A percentile compares a stretch with the other conserved stretches of the same genome.
phyloP scores from a whole-genome alignment of 2,888 invertebrate genomes.

The Andrena hattorfiana region DNA sequence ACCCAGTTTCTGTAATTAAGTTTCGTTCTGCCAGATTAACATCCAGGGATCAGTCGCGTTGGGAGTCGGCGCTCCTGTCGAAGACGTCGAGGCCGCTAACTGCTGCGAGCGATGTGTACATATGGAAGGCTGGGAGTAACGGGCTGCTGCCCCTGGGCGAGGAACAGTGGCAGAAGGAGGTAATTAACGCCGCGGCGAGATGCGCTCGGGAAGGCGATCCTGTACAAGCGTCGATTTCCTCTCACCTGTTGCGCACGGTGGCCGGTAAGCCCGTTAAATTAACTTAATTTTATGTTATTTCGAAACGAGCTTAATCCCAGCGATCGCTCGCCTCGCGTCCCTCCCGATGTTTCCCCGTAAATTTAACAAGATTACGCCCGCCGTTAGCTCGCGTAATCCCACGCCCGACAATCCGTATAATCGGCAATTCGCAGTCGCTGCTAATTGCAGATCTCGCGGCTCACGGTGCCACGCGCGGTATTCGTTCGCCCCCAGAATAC shows the following conservation, averaged over 20 bases:
- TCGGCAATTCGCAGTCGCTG: not conserved
- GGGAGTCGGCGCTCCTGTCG: conserved; percentile 75
- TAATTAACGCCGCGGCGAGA: conserved; percentile 77
- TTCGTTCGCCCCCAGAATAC: not conserved
- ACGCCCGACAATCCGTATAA: not conserved
- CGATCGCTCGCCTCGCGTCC: not conserved
- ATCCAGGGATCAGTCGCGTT: conserved; percentile 72
- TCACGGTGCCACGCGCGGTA: not conserved
- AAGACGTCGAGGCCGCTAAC: conserved; percentile 61
- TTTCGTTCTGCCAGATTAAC: conserved; percentile 62
- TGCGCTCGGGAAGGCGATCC: conserved; percentile 82
- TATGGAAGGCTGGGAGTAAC: conserved; percentile 76
- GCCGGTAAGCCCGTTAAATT: conserved; percentile 71
- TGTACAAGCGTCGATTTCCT: conserved; percentile 76
- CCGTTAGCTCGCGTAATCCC: not conserved
- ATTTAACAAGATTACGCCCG: not conserved
- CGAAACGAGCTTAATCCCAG: conserved; percentile 24
- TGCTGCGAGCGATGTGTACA: conserved; percentile 73
- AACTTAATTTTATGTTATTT: conserved; percentile 30
- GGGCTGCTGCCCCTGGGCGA: conserved; percentile 68
- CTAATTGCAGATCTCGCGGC: not conserved
- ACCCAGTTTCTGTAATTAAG: too few relatives aligned
- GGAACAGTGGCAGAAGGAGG: conserved; percentile 80
- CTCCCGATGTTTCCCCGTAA: not conserved
- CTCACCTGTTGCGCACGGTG: conserved; percentile 77